Evolutionary conservation across 2,888 invertebrate species (phyloP).

Genomic region (Bhutanitis thaidina): DNA sequence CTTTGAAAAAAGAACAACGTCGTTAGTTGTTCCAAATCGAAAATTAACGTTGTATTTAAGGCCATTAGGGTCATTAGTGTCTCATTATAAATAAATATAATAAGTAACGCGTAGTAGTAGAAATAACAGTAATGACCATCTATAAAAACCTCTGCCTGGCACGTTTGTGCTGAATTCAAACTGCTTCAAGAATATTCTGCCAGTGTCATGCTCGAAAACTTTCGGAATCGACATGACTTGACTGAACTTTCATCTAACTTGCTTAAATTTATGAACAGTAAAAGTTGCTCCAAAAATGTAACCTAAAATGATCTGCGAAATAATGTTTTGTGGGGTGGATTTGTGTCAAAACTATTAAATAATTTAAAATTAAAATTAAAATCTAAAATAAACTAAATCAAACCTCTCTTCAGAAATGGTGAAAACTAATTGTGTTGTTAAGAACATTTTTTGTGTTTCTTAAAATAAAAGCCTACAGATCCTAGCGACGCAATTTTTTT

Average conservation of each 20-base stretch:
- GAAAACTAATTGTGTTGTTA: too few species aligned
- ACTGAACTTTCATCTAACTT: conserved; percentile 2
- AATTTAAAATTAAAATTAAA: too few species aligned
- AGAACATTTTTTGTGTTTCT: too few species aligned
- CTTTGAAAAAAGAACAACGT: not conserved
- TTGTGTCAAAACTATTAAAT: too few species aligned
- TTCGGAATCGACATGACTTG: not conserved
- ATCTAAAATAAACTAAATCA: too few species aligned
- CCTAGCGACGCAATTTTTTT: too few species aligned
- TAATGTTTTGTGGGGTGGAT: too few species aligned
- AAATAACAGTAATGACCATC: not conserved
- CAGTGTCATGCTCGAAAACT: not conserved
- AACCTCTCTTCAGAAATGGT: too few species aligned
- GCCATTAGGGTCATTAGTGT: conserved; percentile 4
- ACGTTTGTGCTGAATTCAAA: conserved; percentile 24
- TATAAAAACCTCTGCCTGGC: conserved; percentile 31
- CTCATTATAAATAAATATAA: not conserved
- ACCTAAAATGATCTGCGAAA: not conserved
- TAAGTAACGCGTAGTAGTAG: not conserved
- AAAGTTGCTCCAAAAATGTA: conserved; percentile 9
- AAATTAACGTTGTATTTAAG: not conserved
- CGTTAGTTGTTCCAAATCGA: not conserved
- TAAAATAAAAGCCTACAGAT: too few species aligned
- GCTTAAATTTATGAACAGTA: not conserved
- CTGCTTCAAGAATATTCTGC: too few species aligned